Evolutionary conservation across 2,797 vertebrate genomes (phyloP).

Genomic region (Myotis planiceps): DNA sequence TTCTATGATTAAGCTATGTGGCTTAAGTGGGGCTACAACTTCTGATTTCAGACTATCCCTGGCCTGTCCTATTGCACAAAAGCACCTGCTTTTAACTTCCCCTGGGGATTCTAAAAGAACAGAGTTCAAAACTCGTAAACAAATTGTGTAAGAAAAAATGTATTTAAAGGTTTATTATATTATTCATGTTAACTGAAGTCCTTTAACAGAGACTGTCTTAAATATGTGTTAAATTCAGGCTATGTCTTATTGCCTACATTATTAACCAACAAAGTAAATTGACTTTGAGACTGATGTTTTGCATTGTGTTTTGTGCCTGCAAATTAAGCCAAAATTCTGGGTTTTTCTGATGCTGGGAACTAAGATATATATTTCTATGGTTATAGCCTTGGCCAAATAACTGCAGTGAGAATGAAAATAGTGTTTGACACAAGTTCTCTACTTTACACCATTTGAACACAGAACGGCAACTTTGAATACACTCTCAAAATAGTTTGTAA

Average conservation of each 20-base stretch:
- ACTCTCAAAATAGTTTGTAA: neutral
- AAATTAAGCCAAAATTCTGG: neutral
- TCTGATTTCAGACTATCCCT: neutral
- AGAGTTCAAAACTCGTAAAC: neutral
- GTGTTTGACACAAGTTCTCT: neutral
- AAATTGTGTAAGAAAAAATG: neutral
- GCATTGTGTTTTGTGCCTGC: neutral
- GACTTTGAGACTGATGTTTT: neutral
- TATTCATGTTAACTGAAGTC: neutral
- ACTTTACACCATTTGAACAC: neutral
- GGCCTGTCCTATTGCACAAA: neutral
- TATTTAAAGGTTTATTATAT: neutral
- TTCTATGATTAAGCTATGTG: neutral
- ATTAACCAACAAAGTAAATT: neutral
- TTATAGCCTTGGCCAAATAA: neutral
- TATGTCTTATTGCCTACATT: neutral
- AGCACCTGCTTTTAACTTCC: neutral
- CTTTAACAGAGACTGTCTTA: neutral
- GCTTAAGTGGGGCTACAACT: neutral
- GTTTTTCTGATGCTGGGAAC: neutral
- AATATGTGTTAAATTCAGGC: neutral
- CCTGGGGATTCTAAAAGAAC: neutral
- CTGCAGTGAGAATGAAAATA: neutral
- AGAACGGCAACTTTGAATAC: neutral
- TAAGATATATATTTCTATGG: neutral